These are phyloP conservation scores for Standfussiana lucernea DNA, from an alignment of 2,888 invertebrate genomes.

Conservation along the genomic window DNA sequence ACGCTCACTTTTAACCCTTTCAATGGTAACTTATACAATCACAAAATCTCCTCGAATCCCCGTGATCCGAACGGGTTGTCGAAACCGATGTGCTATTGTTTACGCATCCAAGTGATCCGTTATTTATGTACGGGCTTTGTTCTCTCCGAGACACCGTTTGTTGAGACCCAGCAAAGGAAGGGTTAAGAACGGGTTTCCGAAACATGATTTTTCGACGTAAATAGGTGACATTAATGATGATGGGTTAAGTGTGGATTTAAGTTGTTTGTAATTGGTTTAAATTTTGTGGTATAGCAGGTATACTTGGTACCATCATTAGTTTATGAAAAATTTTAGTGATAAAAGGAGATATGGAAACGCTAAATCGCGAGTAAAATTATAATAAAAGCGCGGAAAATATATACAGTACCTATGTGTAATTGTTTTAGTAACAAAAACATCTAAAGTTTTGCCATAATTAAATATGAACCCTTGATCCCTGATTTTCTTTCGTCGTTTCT, in stretches of 20 bases:
- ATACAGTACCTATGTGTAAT: no score
- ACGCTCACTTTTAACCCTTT: constrained; percentile 50
- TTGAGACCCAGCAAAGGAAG: constrained; percentile 77
- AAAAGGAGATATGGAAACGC: neutral
- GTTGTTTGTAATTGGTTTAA: constrained; percentile 26
- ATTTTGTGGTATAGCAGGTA: neutral
- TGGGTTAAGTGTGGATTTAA: constrained; percentile 20
- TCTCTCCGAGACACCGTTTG: constrained; percentile 73
- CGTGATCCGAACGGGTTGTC: constrained; percentile 81
- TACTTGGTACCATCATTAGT: neutral
- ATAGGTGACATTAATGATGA: constrained; percentile 44
- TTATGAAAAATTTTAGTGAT: neutral
- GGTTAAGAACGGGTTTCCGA: constrained; percentile 72
- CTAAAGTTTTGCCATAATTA: neutral
- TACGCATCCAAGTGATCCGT: constrained; percentile 86
- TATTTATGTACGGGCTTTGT: constrained; percentile 87
- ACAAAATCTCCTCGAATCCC: constrained; percentile 52
- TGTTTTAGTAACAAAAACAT: neutral
- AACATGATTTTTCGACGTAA: constrained; percentile 53
- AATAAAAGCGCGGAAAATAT: no score
- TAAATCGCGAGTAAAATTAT: neutral
- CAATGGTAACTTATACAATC: constrained; percentile 52
- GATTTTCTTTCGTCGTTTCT: neutral
- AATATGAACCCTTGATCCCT: neutral
- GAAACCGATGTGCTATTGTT: constrained; percentile 83